A percentile compares a stretch with the other conserved stretches of the same genome.
Conservation (phyloP, 2,113 vertebrate species). For the Ancistrus triradiatus region DNA sequence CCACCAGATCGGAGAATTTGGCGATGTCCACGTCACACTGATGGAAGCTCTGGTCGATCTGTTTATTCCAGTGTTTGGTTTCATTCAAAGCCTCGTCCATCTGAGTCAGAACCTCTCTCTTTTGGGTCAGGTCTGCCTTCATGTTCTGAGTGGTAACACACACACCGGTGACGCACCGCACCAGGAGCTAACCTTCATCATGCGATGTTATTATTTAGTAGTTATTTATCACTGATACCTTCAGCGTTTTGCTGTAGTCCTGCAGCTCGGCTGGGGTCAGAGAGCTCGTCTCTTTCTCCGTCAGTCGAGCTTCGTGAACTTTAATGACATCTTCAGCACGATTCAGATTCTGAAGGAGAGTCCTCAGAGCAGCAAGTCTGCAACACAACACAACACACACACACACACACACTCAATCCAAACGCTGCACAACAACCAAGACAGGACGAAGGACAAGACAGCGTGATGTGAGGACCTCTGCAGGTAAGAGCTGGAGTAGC, state of each 20-base stretch:
- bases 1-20: constrained; percentile 80
- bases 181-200: neutral
- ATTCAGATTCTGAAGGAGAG: constrained; percentile 76
- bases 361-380: constrained; percentile 77
- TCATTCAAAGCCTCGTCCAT: constrained; percentile 82
- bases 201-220: neutral
- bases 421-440: neutral
- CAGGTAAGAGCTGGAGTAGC: constrained; percentile 79
- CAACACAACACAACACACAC: constrained; percentile 59
- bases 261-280: constrained; percentile 83
- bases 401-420: neutral
- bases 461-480: constrained; percentile 72
- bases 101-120: constrained; percentile 75
- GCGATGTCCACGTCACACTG: constrained; percentile 86
- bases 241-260: constrained; percentile 76
- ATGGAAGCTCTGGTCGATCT: constrained; percentile 79
- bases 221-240: constrained; percentile 63
- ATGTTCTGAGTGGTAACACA: constrained; percentile 73
- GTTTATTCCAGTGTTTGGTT: constrained; percentile 76
- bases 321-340: constrained; percentile 87
- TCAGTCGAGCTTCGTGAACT: constrained; percentile 88
- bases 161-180: neutral
- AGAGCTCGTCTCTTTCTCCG: constrained; percentile 88
- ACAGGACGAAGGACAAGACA: neutral
- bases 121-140: constrained; percentile 85